Evolutionary conservation across 2,888 invertebrate genomes (phyloP), one percentile per base, ranked within the genome.

Genomic region (Hartigia nigra): DNA sequence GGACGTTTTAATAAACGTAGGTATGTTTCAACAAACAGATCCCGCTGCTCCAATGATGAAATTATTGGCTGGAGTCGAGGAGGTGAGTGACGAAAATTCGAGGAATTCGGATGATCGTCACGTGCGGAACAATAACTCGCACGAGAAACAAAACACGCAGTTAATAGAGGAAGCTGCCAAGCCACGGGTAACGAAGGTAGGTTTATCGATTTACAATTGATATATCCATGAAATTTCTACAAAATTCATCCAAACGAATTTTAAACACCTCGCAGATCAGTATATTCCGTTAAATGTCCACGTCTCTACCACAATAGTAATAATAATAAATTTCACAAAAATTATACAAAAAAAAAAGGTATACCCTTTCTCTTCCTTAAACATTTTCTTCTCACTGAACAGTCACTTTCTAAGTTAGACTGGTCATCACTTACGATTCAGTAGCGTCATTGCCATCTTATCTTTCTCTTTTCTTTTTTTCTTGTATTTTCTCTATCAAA

Each of bases 31-130:
- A 12, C 32, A 76, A 12, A 11, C 75, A 76, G 32, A 74, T 35
- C 32, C 77, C 76, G 79, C 80, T 80, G 76, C 79, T 82, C 86
- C 87, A 84, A 91, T 91, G 89, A 91, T 91, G 91, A 91, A 91
- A 91, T 85, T 91, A 90, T 81, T 91, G 85, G 90, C 91, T 74
- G 91, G 90, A 76, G 90, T 91, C 76, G 91, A 88, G 84, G 86
- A 88, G 82, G 84, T 86, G 77, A 84, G 83, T 76, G 85, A 88
- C 78, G 85, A 87, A 77, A 85, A 70, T 14, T 32, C n/a, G 14
- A 70, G 31, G 39, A 74, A 12, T 31, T 55, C 74, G 14, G 32
- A 74, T 36, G 88, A 88, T 76, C 86, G 85, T 35, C 84, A 86
- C 77, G 77, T 77, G 37, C 85, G 84, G 74, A 88, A 86, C 80